These are phyloP conservation scores for Chanos chanos DNA, from an alignment of 2,797 vertebrate genomes.

Conservation along the genomic window DNA sequence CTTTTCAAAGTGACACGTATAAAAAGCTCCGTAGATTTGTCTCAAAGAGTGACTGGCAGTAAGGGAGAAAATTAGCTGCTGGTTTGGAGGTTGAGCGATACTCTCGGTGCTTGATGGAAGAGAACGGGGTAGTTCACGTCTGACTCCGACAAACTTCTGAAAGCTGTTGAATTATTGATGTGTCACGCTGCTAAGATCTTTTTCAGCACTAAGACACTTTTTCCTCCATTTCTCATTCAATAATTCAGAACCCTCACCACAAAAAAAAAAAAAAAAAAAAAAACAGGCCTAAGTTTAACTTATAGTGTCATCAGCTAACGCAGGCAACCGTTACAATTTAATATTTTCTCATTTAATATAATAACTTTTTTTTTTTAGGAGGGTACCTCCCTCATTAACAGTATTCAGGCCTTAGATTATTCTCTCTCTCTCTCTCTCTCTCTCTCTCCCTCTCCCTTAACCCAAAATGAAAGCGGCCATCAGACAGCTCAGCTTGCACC, in stretches of 20 bases:
- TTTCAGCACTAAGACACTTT: constrained; percentile 35
- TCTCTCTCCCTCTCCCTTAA: constrained; percentile 12
- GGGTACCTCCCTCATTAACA: constrained; percentile 14
- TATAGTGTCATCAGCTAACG: background rate
- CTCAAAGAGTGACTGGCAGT: background rate
- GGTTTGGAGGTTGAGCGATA: background rate
- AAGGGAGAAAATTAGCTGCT: constrained; percentile 1
- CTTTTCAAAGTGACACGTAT: too few relatives aligned
- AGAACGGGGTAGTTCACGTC: constrained; percentile 13
- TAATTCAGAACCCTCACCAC: constrained; percentile 32
- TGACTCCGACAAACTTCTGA: constrained; percentile 27
- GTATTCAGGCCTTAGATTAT: background rate
- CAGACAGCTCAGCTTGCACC: constrained; percentile 8
- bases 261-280: too few relatives aligned
- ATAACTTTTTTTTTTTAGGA: constrained; percentile 54
- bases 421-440: constrained; percentile 1
- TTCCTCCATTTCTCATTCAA: constrained; percentile 31
- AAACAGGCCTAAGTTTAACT: too few relatives aligned
- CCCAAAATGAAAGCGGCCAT: constrained; percentile 22
- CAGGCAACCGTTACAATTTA: background rate
- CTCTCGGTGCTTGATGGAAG: too few relatives aligned
- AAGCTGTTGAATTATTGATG: constrained; percentile 37
- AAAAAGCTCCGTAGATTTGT: background rate
- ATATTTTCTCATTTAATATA: constrained; percentile 38
- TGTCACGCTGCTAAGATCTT: constrained; percentile 22